These are phyloP conservation scores for Rhipidura dahli DNA, from an alignment of 2,113 vertebrate genomes.

Conservation along the genomic window DNA sequence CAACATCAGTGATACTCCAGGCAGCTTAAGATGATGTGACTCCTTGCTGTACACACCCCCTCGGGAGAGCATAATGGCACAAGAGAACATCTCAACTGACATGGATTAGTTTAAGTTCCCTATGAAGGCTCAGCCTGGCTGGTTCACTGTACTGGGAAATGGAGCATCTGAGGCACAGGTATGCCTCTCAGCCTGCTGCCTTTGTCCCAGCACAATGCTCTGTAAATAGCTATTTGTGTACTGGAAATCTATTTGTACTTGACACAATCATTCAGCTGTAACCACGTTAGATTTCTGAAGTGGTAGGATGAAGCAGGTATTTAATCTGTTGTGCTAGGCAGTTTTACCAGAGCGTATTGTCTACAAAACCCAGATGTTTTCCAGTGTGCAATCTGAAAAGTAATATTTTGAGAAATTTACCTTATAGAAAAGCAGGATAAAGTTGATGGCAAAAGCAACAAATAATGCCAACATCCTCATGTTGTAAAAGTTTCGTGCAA, in stretches of 20 bases:
- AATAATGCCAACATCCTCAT: conserved; percentile 98
- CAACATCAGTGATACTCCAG: neutral
- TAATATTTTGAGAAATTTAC: conserved; percentile 65
- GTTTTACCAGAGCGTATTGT: fast-evolving
- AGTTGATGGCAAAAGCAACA: conserved; percentile 97
- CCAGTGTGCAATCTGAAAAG: neutral
- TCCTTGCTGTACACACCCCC: neutral
- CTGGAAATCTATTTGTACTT: neutral
- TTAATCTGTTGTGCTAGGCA: neutral
- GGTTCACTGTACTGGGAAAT: neutral
- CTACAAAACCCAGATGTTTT: neutral
- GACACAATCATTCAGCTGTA: neutral
- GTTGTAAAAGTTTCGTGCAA: conserved; percentile 98
- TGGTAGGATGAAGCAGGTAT: neutral
- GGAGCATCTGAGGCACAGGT: neutral
- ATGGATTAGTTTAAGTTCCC: neutral
- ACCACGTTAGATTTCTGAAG: neutral
- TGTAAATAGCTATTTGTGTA: neutral
- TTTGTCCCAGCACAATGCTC: neutral
- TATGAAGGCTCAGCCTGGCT: neutral
- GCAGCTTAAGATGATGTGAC: neutral
- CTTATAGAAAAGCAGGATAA: conserved; percentile 98
- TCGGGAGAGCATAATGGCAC: neutral
- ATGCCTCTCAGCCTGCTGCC: neutral
- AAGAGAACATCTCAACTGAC: neutral